These are phyloP conservation scores for Axis porcinus DNA, from an alignment of 2,113 vertebrate genomes.

Conservation along the genomic window DNA sequence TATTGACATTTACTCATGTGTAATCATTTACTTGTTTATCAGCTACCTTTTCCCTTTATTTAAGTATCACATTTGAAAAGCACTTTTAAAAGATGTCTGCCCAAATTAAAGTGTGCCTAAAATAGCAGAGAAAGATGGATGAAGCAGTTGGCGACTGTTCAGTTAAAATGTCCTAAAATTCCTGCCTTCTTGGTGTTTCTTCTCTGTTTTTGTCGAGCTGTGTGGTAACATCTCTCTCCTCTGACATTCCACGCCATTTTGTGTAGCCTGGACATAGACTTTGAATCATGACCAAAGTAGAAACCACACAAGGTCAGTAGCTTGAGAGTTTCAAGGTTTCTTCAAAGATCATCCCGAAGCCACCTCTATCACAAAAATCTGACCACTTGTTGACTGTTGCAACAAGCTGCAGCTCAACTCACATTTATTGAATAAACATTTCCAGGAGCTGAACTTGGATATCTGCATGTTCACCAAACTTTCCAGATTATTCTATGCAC, in stretches of 20 bases:
- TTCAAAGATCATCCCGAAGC: neutral
- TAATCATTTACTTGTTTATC: neutral
- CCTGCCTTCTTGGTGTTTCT: slow-evolving; percentile 5
- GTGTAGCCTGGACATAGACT: neutral
- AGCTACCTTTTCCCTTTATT: neutral
- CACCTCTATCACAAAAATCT: neutral
- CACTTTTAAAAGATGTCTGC: neutral
- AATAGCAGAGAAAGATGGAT: neutral
- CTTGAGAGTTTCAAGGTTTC: neutral
- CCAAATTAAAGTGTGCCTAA: neutral
- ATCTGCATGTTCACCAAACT: neutral
- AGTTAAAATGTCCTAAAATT: neutral
- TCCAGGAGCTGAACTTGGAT: neutral
- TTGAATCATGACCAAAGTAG: neutral
- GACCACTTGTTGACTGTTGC: neutral
- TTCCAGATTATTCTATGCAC: neutral
- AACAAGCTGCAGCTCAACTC: neutral
- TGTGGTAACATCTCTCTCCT: slow-evolving; percentile 25
- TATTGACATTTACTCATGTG: neutral
- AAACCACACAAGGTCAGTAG: neutral
- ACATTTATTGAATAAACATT: neutral
- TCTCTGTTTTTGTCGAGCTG: slow-evolving; percentile 51
- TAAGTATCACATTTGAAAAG: neutral
- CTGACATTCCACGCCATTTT: neutral
- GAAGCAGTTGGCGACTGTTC: neutral